These are phyloP conservation scores for Brachionus asplanchnoidis DNA, from an alignment of 1,140 invertebrate genomes.

Conservation along the genomic window DNA sequence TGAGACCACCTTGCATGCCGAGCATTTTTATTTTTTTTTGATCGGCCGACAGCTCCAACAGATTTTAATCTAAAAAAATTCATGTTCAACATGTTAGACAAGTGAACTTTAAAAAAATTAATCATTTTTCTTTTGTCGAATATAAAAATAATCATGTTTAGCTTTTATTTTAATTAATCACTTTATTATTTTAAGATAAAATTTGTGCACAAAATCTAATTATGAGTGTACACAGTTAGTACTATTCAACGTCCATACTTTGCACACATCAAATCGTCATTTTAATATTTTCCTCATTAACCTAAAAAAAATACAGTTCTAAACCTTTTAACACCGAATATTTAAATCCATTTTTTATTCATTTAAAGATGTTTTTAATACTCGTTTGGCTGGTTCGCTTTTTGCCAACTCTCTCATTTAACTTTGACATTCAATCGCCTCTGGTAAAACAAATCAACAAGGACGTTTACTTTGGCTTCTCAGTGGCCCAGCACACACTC, in stretches of 20 bases:
- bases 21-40: neutral
- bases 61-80: neutral
- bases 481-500: conserved; percentile 9
- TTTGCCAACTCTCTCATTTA: neutral
- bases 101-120: neutral
- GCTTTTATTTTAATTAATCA: neutral
- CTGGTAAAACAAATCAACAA: neutral
- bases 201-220: neutral
- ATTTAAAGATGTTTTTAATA: neutral
- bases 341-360: neutral
- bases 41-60: neutral
- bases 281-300: neutral
- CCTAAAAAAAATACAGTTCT: neutral
- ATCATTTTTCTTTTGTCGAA: neutral
- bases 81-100: neutral
- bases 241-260: neutral
- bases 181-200: conserved; percentile 1
- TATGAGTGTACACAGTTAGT: neutral
- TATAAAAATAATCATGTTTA: neutral
- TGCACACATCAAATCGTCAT: conserved; percentile 26
- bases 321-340: neutral
- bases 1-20: too few species aligned
- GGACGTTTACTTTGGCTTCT: conserved; percentile 29
- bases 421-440: neutral
- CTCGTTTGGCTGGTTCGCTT: neutral